phyloP scores from a whole-genome alignment of 2,888 invertebrate species.

The Tholera decimalis region DNA sequence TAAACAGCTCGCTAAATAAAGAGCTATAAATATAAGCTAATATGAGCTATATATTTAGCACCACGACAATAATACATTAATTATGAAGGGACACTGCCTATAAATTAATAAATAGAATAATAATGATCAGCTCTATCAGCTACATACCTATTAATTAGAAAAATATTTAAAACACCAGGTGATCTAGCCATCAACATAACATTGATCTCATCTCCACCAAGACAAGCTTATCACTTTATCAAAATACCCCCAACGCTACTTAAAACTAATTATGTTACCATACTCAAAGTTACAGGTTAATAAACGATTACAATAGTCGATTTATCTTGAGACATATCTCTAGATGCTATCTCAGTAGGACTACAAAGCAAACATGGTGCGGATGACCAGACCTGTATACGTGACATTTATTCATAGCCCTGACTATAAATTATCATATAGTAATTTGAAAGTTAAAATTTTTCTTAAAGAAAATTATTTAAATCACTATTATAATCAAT shows the following conservation, averaged over 20 bases:
- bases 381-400: conserved; percentile 62
- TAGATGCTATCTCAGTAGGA: conserved; percentile 70
- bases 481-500: neutral
- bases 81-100: neutral
- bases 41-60: no score
- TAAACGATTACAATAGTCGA: conserved; percentile 68
- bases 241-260: conserved; percentile 50
- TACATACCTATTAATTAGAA: conserved; percentile 22
- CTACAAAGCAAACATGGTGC: conserved; percentile 73
- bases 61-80: neutral
- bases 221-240: conserved; percentile 54
- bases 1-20: no score
- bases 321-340: conserved; percentile 74
- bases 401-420: conserved; percentile 68
- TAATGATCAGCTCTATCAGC: neutral
- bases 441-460: conserved; percentile 4
- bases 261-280: conserved; percentile 64
- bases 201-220: conserved; percentile 30
- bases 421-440: conserved; percentile 42
- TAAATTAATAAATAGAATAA: neutral
- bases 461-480: neutral
- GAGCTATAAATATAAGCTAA: no score
- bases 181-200: conserved; percentile 25
- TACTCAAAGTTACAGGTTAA: conserved; percentile 62
- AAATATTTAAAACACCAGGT: conserved; percentile 37